phyloP scores from a whole-genome alignment of 2,888 invertebrate genomes.

The Tetragonisca angustula region DNA sequence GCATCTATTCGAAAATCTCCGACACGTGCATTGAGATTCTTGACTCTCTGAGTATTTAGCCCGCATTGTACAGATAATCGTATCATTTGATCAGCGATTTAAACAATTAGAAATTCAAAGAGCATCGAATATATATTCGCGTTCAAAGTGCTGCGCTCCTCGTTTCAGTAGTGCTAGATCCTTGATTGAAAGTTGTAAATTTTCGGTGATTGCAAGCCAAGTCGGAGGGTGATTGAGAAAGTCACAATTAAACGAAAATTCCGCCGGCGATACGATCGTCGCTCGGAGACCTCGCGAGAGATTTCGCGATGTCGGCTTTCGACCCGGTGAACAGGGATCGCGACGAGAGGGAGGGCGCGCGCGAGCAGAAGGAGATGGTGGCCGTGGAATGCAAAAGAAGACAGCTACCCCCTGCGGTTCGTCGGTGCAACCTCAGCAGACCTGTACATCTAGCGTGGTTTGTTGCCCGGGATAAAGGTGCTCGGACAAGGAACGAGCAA shows the following conservation, averaged over 20 bases:
- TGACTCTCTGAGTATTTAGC: too few relatives aligned
- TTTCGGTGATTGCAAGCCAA: too few relatives aligned
- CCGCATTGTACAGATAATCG: too few relatives aligned
- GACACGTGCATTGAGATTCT: too few relatives aligned
- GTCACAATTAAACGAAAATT: background rate
- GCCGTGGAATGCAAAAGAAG: constrained; percentile 56
- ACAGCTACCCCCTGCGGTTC: constrained; percentile 74
- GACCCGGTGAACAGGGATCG: background rate
- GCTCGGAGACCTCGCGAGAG: background rate
- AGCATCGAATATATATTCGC: too few relatives aligned
- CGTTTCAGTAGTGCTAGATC: too few relatives aligned
- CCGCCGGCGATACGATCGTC: background rate
- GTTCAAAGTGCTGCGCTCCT: too few relatives aligned
- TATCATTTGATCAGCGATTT: too few relatives aligned
- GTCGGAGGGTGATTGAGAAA: background rate
- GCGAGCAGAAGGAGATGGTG: background rate
- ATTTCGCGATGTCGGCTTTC: background rate
- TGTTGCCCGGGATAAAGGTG: constrained; percentile 28
- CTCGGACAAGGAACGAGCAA: constrained; percentile 13
- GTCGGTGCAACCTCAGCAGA: constrained; percentile 68
- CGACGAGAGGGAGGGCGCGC: constrained; percentile 4
- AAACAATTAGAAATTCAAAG: too few relatives aligned
- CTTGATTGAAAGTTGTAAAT: too few relatives aligned
- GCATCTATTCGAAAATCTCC: too few relatives aligned
- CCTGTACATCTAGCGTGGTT: constrained; percentile 54